Percentiles rank a stretch among this genome's conserved stretches.
Evolutionary conservation across 1,140 invertebrate species (phyloP).

Genomic region (Listronotus bonariensis): DNA sequence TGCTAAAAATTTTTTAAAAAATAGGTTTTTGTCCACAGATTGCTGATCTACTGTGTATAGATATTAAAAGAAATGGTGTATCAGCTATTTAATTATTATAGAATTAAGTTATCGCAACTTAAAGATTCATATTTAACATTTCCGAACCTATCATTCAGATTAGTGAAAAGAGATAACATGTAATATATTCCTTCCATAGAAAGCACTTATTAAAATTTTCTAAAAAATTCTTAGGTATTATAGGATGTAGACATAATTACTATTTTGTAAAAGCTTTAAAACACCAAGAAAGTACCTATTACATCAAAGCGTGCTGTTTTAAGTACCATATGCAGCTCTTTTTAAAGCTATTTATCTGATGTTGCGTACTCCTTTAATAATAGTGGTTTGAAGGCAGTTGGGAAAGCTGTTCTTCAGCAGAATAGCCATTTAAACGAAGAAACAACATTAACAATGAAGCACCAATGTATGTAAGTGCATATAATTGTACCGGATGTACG

Average conservation of each 20-base stretch:
- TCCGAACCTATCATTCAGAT: too few relatives aligned
- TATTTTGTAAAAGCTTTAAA: constrained; percentile 14
- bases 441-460: constrained; percentile 30
- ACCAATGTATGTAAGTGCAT: constrained; percentile 16
- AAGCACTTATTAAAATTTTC: constrained; percentile 6
- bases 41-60: too few relatives aligned
- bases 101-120: too few relatives aligned
- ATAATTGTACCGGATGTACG: constrained; percentile 31
- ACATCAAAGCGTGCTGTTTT: constrained; percentile 29
- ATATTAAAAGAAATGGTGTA: too few relatives aligned
- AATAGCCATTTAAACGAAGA: constrained; percentile 32
- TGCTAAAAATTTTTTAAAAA: too few relatives aligned
- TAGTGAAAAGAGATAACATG: too few relatives aligned
- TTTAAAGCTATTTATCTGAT: constrained; percentile 35
- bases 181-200: constrained; percentile 9
- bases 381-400: constrained; percentile 31
- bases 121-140: too few relatives aligned
- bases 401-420: constrained; percentile 31
- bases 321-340: constrained; percentile 29
- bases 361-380: constrained; percentile 35
- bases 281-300: constrained; percentile 24
- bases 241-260: constrained; percentile 8
- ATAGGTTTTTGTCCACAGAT: too few relatives aligned
- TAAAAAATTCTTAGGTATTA: constrained; percentile 2
- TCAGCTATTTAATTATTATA: too few relatives aligned